Evolutionary conservation across 1,140 invertebrate species (phyloP).

Genomic region (Mycetomoellerius zeteki): DNA sequence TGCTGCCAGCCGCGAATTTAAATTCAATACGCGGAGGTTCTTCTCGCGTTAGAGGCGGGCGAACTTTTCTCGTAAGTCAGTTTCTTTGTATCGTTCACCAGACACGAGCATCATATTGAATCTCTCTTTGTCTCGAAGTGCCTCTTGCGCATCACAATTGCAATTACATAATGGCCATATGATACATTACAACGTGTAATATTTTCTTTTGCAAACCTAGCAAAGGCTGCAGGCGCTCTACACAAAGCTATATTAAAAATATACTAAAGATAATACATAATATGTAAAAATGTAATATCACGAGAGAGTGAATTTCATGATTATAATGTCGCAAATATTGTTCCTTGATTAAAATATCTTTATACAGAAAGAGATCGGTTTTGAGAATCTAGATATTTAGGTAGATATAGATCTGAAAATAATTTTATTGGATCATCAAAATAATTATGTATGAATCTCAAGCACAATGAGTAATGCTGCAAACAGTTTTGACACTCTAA

Average conservation of each 20-base stretch:
- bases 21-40: conserved; percentile 46
- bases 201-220: not conserved
- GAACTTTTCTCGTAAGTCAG: conserved; percentile 61
- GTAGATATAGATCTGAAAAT: too few relatives aligned
- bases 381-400: too few relatives aligned
- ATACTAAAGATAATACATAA: conserved; percentile 1
- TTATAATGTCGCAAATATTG: not conserved
- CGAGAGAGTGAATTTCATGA: not conserved
- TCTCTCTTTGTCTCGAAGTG: conserved; percentile 61
- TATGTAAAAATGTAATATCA: not conserved
- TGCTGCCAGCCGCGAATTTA: conserved; percentile 56
- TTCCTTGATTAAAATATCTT: not conserved
- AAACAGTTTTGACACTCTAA: too few relatives aligned
- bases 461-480: too few relatives aligned
- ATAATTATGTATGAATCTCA: too few relatives aligned
- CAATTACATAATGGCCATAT: conserved; percentile 65
- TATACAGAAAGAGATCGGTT: not conserved
- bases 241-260: not conserved
- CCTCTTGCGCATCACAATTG: conserved; percentile 50
- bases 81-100: conserved; percentile 56
- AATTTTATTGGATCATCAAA: too few relatives aligned
- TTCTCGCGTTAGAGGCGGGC: conserved; percentile 12
- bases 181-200: conserved; percentile 18
- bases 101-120: conserved; percentile 57
- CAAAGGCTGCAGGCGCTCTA: not conserved